Percentiles rank a stretch among this genome's conserved stretches.
Evolutionary conservation across 2,888 invertebrate genomes (phyloP).

Genomic region (Abscondita cerata): DNA sequence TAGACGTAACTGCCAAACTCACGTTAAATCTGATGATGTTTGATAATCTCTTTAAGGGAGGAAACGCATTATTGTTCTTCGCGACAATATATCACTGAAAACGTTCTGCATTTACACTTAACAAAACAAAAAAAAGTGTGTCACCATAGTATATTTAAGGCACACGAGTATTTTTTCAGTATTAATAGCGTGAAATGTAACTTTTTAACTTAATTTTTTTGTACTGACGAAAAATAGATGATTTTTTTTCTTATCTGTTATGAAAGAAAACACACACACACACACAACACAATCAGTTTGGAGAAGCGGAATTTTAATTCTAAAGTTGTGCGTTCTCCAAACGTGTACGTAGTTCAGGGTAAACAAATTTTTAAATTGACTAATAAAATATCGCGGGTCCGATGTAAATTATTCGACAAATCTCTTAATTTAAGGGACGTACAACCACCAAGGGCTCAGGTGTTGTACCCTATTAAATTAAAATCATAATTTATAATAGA

Average conservation of each 20-base stretch:
- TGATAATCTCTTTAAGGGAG: conserved; percentile 22
- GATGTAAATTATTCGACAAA: conserved; percentile 17
- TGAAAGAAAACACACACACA: no score
- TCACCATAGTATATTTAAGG: conserved; percentile 14
- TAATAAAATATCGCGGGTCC: conserved; percentile 9
- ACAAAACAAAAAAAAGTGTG: conserved; percentile 7
- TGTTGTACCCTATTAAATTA: conserved; percentile 17
- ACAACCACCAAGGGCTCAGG: conserved; percentile 24
- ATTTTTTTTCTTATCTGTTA: no score
- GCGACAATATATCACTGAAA: conserved; percentile 23
- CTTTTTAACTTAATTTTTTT: conserved; percentile 14
- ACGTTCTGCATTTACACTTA: conserved; percentile 9
- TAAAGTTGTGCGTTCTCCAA: conserved; percentile 17
- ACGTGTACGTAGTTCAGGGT: conserved; percentile 21
- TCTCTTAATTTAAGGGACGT: conserved; percentile 9
- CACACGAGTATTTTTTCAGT: conserved; percentile 22
- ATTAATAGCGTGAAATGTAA: conserved; percentile 16
- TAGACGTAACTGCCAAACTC: conserved; percentile 22
- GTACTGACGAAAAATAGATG: background rate
- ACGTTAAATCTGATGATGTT: conserved; percentile 20
- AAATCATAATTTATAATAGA: background rate
- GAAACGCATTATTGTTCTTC: conserved; percentile 13
- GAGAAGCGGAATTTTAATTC: conserved; percentile 10
- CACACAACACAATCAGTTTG: conserved; percentile 1
- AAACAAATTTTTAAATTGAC: conserved; percentile 8